phyloP scores from a whole-genome alignment of 2,888 invertebrate species.

The Monoplex corrugatus region DNA sequence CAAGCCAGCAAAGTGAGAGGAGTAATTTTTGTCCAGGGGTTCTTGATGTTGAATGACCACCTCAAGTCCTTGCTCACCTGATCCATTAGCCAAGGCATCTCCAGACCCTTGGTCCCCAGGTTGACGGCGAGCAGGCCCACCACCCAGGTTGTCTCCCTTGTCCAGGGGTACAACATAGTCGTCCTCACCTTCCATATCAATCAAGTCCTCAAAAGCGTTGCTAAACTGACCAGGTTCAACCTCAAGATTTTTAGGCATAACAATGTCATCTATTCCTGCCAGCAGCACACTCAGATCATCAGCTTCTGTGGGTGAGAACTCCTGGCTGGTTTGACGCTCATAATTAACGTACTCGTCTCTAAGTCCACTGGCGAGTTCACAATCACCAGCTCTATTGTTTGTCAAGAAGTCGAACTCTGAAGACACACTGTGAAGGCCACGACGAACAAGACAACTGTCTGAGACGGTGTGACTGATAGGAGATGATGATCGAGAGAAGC shows the following conservation, averaged over 20 bases:
- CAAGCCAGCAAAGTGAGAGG: background rate
- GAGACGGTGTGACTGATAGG: conserved; percentile 44
- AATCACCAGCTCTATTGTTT: background rate
- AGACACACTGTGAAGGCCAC: background rate
- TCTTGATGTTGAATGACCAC: conserved; percentile 33
- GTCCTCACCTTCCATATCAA: conserved; percentile 43
- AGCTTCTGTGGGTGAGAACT: conserved; percentile 1
- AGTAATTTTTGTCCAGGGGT: background rate
- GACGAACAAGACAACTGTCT: conserved; percentile 31
- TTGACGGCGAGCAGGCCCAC: conserved; percentile 42
- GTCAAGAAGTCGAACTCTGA: background rate
- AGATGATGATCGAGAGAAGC: conserved; percentile 36
- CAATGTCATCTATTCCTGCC: conserved; percentile 32
- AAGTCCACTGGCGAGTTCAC: background rate
- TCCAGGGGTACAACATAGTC: background rate
- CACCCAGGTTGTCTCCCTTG: conserved; percentile 35
- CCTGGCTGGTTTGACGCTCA: conserved; percentile 9
- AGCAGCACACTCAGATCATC: conserved; percentile 6
- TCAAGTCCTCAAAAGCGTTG: conserved; percentile 35
- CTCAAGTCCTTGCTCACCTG: conserved; percentile 32
- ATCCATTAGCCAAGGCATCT: conserved; percentile 39
- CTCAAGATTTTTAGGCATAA: background rate
- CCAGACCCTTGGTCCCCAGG: conserved; percentile 36
- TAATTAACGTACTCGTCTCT: background rate
- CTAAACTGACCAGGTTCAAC: conserved; percentile 28